These are phyloP conservation scores for Melanotaenia maccullochi DNA, from an alignment of 2,797 vertebrate genomes.

Conservation along the genomic window DNA sequence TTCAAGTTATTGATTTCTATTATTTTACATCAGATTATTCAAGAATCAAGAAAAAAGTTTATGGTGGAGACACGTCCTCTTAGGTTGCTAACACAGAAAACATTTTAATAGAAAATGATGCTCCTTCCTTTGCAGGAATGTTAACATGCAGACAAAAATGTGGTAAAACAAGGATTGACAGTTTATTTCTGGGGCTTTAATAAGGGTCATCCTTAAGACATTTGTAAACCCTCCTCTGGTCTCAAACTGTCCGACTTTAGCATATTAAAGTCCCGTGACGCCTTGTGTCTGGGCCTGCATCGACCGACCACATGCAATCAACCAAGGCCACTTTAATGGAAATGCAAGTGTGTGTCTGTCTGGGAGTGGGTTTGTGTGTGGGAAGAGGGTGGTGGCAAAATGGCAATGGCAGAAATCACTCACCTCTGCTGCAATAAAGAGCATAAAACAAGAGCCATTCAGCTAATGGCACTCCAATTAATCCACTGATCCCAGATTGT, in stretches of 20 bases:
- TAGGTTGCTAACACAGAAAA: not conserved
- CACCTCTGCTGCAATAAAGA: constrained; percentile 46
- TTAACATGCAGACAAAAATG: not conserved
- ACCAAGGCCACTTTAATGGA: constrained; percentile 41
- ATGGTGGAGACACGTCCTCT: not conserved
- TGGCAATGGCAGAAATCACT: constrained; percentile 35
- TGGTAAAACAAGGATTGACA: not conserved
- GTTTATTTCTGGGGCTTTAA: not conserved
- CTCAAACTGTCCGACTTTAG: not conserved
- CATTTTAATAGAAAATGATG: not conserved
- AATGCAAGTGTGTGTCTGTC: constrained; percentile 15
- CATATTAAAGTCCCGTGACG: constrained; percentile 36
- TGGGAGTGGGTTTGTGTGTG: constrained; percentile 23
- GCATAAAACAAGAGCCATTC: constrained; percentile 27
- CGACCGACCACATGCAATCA: constrained; percentile 53
- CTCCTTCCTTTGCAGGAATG: not conserved
- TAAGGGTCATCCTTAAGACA: not conserved
- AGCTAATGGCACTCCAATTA: constrained; percentile 59
- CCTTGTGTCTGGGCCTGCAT: constrained; percentile 39
- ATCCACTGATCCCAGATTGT: constrained; percentile 36
- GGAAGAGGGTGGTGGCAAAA: constrained; percentile 1
- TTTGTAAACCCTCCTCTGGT: not conserved
- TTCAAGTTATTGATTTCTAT: not conserved
- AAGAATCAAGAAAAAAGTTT: not conserved
- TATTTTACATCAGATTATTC: not conserved